Base-by-base conservation (phyloP, 2,113 vertebrate genomes). In the Amblyopsis rosae region DNA sequence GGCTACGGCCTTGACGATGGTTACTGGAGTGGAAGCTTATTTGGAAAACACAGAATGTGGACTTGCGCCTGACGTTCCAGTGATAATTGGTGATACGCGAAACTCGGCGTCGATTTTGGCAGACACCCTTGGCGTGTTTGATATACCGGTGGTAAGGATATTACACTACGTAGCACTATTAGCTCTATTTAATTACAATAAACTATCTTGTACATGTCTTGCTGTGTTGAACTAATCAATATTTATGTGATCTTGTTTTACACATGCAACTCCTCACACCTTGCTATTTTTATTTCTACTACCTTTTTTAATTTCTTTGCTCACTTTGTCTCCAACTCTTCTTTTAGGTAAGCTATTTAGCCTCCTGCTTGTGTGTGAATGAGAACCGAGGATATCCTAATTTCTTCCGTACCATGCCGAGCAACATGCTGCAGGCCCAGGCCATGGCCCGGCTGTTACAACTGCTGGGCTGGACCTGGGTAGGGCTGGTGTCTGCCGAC, bases 401-500 rank as follows among this genome's bases (percentile, higher is more conserved):
- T 12, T 87, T 88, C 76, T 76, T 86, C 16, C 64, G 72, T 19
- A 85, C 79, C 11, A 77, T 86, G 58, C 80, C 86, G 49, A 91
- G 82, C 9, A 75, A 89, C 69, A 79, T 85, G 35, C 86, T 86
- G 73, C 86, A 88, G 77, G 77, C 82, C 6, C 69, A 61, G 61
- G 84, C 84, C 35, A 73, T 79, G 70, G 82, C 70, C 60, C 74
- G 75, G 41, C 71, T 92, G 58, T 19, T 91, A 60, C 57, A 0
- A 6, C 64, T 82, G 48, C 83, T 86, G 51, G 76, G 79, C 33
- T 88, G 88, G 84, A 76, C 78, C 12, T 88, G 88, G 84, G 81
- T 88, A 16, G 86, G 82, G 5, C 60, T 88, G 32, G 78, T 89
- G 32, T 83, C 75, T 47, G 84, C 68, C 12, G 78, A 86, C 60